A percentile compares a stretch with the other conserved stretches of the same genome.
phyloP scores from a whole-genome alignment of 1,140 invertebrate species.

The Frieseomelitta varia region DNA sequence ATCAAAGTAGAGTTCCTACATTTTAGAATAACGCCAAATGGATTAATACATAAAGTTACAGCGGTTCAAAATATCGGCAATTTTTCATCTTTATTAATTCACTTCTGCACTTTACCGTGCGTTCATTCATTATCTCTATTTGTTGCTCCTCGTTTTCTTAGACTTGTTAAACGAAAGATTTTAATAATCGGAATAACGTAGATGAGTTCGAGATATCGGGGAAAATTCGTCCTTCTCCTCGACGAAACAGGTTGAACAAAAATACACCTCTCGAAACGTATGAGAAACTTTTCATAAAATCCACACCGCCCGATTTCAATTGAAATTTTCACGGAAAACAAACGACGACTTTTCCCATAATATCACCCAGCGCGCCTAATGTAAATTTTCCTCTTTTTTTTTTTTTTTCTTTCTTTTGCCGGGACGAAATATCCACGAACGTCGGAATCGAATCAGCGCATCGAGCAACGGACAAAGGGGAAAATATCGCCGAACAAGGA shows the following conservation, averaged over 20 bases:
- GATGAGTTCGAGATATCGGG: too few species aligned
- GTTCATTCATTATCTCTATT: too few species aligned
- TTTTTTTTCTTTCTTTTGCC: conserved; percentile 1
- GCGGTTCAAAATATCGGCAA: too few species aligned
- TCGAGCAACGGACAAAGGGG: conserved; percentile 33
- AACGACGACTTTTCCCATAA: not conserved
- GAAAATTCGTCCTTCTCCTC: not conserved
- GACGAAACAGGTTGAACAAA: not conserved
- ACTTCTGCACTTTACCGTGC: too few species aligned
- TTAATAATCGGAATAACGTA: too few species aligned
- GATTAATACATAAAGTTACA: too few species aligned
- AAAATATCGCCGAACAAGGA: conserved; percentile 31
- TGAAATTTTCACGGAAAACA: not conserved
- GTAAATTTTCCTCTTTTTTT: conserved; percentile 21
- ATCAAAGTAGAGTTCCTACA: too few species aligned
- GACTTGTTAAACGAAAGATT: too few species aligned
- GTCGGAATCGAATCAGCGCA: conserved; percentile 34
- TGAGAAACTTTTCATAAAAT: not conserved
- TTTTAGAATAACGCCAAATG: too few species aligned
- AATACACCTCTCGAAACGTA: not conserved
- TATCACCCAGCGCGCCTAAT: not conserved
- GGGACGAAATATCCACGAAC: conserved; percentile 4
- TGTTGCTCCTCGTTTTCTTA: too few species aligned
- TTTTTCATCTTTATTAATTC: too few species aligned
- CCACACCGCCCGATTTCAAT: not conserved